phyloP scores from a whole-genome alignment of 2,113 vertebrate genomes.

The Pionites leucogaster region DNA sequence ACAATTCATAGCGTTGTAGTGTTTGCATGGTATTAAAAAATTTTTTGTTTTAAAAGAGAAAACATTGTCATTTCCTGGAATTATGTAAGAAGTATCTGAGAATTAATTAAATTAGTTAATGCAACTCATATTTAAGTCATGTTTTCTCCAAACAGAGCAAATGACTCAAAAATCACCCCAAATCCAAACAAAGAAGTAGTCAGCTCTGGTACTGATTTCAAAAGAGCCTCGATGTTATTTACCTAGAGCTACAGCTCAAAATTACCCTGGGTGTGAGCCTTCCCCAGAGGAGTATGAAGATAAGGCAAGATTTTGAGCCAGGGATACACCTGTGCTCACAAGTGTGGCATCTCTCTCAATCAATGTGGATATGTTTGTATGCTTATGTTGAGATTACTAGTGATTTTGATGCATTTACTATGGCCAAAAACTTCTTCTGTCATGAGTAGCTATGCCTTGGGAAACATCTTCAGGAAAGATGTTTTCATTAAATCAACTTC shows the following conservation, averaged over 20 bases:
- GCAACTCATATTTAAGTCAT: background rate
- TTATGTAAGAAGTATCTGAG: background rate
- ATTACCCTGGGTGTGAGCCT: background rate
- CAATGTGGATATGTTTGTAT: background rate
- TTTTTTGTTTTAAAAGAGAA: background rate
- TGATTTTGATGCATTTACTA: background rate
- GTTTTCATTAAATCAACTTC: background rate
- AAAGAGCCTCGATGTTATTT: background rate
- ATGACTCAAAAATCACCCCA: background rate
- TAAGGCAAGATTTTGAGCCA: background rate
- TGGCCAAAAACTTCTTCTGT: background rate
- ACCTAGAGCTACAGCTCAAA: background rate
- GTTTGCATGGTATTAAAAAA: background rate
- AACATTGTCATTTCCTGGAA: accelerated
- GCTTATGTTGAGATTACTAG: background rate
- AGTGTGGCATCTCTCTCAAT: background rate
- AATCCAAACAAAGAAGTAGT: background rate
- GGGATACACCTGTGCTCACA: background rate
- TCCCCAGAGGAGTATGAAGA: background rate
- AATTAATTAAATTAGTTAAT: background rate
- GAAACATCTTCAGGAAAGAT: background rate
- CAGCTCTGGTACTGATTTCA: background rate
- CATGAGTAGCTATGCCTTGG: background rate
- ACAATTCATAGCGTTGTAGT: background rate
- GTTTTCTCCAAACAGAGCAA: background rate